Evolutionary conservation across 1,140 invertebrate genomes (phyloP).

Genomic region (Caenorhabditis brenneri): DNA sequence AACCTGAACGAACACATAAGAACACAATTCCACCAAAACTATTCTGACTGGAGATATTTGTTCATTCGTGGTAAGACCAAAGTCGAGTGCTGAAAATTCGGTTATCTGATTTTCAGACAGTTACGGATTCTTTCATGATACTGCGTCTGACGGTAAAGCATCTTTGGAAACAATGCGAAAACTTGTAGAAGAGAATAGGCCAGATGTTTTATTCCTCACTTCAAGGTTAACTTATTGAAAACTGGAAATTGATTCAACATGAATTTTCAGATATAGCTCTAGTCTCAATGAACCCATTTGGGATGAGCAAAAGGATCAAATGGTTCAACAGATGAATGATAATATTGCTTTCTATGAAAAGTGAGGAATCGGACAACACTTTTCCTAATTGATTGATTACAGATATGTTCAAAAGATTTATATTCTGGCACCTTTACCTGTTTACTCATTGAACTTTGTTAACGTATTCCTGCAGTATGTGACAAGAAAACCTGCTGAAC

Average conservation of each 20-base stretch:
- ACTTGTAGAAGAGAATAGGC: background rate
- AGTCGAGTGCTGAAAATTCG: background rate
- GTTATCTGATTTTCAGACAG: background rate
- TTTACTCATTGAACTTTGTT: background rate
- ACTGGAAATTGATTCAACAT: background rate
- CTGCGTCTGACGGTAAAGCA: background rate
- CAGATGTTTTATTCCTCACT: background rate
- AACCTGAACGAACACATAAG: conserved; percentile 8
- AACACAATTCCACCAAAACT: conserved; percentile 1
- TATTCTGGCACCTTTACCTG: background rate
- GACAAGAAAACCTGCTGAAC: background rate
- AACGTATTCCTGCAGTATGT: background rate
- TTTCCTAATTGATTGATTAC: background rate
- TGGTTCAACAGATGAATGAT: background rate
- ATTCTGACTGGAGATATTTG: background rate
- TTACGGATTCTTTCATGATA: background rate
- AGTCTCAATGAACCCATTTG: background rate
- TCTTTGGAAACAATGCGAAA: background rate
- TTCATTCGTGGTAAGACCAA: background rate
- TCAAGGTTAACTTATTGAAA: background rate
- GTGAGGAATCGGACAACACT: background rate
- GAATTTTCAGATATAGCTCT: background rate
- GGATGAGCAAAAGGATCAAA: background rate
- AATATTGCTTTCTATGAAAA: background rate
- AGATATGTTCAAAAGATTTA: conserved; percentile 9